Evolutionary conservation across 2,113 vertebrate species (phyloP), one percentile per base, ranked within the genome.

Genomic region (Mustela lutreola): DNA sequence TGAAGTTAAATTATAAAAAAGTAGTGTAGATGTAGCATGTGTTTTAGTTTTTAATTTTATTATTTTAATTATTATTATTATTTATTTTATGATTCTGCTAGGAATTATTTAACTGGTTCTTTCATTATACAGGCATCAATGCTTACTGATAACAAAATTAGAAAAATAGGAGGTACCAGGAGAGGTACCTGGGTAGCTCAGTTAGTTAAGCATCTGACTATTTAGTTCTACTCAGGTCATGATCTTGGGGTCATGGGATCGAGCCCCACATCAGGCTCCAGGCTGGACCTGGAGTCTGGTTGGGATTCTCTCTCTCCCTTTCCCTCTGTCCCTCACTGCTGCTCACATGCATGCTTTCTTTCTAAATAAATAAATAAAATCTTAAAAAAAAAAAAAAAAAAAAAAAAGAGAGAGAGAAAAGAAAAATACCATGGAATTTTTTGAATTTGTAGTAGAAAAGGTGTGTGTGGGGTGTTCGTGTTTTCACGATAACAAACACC

Each of bases 91-190:
- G 16, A 84, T 67, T 97, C 87, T 86, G 81, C 94, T 83, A 93
- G n/a, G n/a, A 88, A 65, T 84, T 88, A n/a, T 94, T 95, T 94
- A 93, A 96, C 50, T 65, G 31, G 4, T 84, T 97, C 65, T 50
- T 82, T 5, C 21, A 84, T 78, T 84, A 60, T 84, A 89, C 1
- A 92, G 70, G 82, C 93, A 85, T 92, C 56, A 86, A 39, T 75
- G 33, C 33, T 93, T 79, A 95, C 65, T 85, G 45, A 94, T 67
- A 91, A 67, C 75, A 92, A 89, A 89, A 42, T 75, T 90, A 24
- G 67, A 91, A 91, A 81, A 87, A 4, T 86, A 91, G 86, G 50
- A 53, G 15, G 50, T 16, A 16, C 50, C 50, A 16, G 16, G 33
- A 70, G 33, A 33, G 16, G 16, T 70, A n/a, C 33, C 65, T n/a